Evolutionary conservation across 2,797 vertebrate genomes (phyloP), one percentile per base, ranked within the genome.

Genomic region (Forpus xanthops): DNA sequence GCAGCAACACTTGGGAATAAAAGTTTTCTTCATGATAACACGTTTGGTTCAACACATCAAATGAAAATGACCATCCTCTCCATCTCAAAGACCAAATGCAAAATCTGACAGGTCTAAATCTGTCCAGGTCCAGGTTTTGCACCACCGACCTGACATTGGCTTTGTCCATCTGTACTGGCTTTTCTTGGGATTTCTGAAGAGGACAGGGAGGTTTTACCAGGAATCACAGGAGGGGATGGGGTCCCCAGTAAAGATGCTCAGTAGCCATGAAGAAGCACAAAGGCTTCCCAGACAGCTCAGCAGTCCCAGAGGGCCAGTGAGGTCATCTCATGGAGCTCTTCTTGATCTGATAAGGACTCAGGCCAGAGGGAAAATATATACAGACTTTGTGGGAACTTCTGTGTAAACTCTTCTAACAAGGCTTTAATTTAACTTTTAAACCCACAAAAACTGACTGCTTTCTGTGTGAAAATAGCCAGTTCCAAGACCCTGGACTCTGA

Each of bases 301-400:
- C 25, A 73, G 30, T 56, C 27, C 8, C 0, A 1, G 6, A 2
- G 20, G 23, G 18, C 11, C 41, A 30, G 16, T 50, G 8, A 27
- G 61, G 73, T 8, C 16, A 21, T 65, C 30, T 41, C 47, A 37
- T 11, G 42, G n/a, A 55, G 33, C 30, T 56, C 30, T 47, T 71
- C 31, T 68, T 68, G 44, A n/a, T 42, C n/a, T 33, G 33, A 44
- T 28, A 28, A 85, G 19, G n/a, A 23, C 25, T 67, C 28, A 77
- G 66, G 13, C 18, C 85, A 74, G 56, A 74, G 58, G 16, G 15
- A 28, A 53, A 66, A 73, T 37, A 14, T 18, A 27, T 8, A 62
- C 3, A 49, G 25, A 7, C 27, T 12, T 10, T 49, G n/a, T 31
- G 30, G 49, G 30, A 68, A 45, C 50, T 65, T 78, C 4, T 30